phyloP scores from a whole-genome alignment of 2,113 vertebrate species.

The Coptodon rendalli region DNA sequence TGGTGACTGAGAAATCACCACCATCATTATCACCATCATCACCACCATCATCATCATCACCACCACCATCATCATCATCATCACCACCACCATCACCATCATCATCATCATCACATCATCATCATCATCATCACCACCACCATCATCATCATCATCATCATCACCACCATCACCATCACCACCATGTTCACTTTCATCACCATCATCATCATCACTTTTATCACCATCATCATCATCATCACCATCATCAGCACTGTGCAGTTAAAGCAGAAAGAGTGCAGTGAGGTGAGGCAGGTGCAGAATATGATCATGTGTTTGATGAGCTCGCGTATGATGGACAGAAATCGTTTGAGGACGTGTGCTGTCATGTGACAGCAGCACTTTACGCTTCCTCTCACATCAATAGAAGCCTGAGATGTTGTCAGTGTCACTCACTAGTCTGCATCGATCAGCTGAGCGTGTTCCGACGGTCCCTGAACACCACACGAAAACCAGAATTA shows the following conservation, averaged over 20 bases:
- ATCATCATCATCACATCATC: fast-evolving
- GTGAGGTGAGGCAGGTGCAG: neutral
- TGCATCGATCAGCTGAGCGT: neutral
- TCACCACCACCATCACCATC: fast-evolving
- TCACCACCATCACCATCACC: fast-evolving
- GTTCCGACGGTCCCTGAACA: neutral
- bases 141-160: fast-evolving
- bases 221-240: fast-evolving
- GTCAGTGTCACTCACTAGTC: neutral
- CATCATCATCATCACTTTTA: fast-evolving
- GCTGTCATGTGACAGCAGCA: neutral
- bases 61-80: too few relatives aligned
- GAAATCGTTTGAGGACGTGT: neutral
- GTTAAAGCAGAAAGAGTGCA: neutral
- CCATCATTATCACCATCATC: fast-evolving
- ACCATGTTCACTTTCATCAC: too few relatives aligned
- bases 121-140: too few relatives aligned
- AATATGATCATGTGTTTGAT: neutral
- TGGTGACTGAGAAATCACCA: too few relatives aligned
- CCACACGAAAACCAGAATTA: neutral
- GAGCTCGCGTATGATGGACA: neutral
- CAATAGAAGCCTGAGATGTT: neutral
- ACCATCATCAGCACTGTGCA: neutral
- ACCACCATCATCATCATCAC: fast-evolving
- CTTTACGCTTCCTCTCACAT: constrained; percentile 9